Percentiles rank a stretch among this genome's conserved stretches.
Conservation (phyloP, 2,113 vertebrate genomes). For the Colossoma macropomum region DNA sequence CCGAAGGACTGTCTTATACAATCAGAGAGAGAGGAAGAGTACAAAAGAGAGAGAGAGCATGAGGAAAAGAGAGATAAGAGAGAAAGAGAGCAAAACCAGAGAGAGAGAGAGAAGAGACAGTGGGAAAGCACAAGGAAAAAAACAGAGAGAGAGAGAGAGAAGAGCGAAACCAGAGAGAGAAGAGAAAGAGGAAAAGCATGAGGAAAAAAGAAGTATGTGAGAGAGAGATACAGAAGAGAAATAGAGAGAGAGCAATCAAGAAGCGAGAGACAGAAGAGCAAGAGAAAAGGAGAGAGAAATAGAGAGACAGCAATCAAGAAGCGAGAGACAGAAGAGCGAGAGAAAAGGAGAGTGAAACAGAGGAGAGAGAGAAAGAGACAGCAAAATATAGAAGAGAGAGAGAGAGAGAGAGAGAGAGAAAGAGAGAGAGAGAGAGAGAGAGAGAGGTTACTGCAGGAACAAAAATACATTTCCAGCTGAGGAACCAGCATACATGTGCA, state of each 20-base stretch:
- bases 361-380: neutral
- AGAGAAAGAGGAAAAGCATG: too few relatives aligned
- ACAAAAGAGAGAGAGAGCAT: too few relatives aligned
- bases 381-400: neutral
- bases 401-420: too few relatives aligned
- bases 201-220: neutral
- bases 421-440: too few relatives aligned
- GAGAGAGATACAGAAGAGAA: neutral
- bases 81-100: neutral
- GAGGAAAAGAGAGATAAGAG: neutral
- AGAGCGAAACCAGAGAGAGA: too few relatives aligned
- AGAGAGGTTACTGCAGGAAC: too few relatives aligned
- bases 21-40: neutral
- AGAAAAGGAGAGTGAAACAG: neutral
- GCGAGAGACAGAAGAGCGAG: neutral
- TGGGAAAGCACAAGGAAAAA: too few relatives aligned
- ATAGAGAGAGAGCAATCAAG: neutral
- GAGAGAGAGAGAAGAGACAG: too few relatives aligned
- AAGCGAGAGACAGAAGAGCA: neutral
- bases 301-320: neutral
- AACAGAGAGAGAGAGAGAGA: too few relatives aligned
- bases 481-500: neutral
- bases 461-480: neutral
- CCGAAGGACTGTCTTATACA: neutral
- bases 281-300: neutral